Base-by-base conservation (phyloP, 2,888 invertebrate species). In the Cotesia congregata region DNA sequence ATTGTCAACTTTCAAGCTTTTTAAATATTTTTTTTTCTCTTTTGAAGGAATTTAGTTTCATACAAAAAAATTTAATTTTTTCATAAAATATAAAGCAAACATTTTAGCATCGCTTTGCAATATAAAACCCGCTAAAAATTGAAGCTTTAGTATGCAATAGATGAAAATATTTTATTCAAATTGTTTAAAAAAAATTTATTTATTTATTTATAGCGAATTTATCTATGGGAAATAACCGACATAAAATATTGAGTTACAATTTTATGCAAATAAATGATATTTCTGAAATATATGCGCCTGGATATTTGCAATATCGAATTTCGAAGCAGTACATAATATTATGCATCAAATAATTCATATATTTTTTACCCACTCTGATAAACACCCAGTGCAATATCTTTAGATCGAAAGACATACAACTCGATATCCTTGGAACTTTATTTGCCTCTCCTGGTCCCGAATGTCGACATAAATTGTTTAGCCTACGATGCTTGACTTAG, bases 391-490 rank as follows among this genome's bases (percentile, higher is more conserved):
- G 50, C 50, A 50, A 4, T 50, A 50, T 50, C 12, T 50, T 50
- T 50, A 50, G 12, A 50, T 3, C 7, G 12, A 50, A 9, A 50
- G 6, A 62, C 12, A 20, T 15, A 17, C n/a, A 62, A 17, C 15
- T 62, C 62, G 20, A 62, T 62, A 62, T 62, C 20, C 62, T 62
- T 20, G 62, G 62, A 62, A 62, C 17, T 62, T 62, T 62, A 62
- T 62, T 62, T 62, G 62, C 62, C 17, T 15, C 6, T 20, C 15
- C 15, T 62, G 3, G 62, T 6, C 62, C 9, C 17, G 62, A 62
- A 62, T 62, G 62, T 62, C 62, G 62, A n/a, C 62, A 62, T 20
- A 62, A 62, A 15, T 62, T 20, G 62, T 62, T 15, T 20, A 20
- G 20, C 62, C 62, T 15, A 62, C 62, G 15, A 20, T 62, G 62